Percentiles rank a stretch among this genome's conserved stretches.
These are phyloP conservation scores for Indicator maculatus DNA, from an alignment of 2,113 vertebrate species.

Conservation along the genomic window DNA sequence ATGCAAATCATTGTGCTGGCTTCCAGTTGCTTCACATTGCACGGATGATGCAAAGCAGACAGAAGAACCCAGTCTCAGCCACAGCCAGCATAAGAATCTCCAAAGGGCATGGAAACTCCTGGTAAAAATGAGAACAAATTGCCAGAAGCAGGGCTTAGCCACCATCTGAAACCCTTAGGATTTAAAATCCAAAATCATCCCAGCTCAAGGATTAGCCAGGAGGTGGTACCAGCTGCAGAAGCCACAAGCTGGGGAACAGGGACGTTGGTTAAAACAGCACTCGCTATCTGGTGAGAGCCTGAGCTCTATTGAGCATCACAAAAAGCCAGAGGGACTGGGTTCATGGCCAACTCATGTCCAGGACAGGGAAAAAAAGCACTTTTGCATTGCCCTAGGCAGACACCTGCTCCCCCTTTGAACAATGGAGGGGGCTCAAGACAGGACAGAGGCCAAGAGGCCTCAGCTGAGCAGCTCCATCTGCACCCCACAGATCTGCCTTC, in stretches of 20 bases:
- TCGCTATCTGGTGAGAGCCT: accelerated
- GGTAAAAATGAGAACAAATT: background rate
- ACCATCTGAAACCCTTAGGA: background rate
- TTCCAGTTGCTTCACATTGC: background rate
- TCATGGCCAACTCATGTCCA: background rate
- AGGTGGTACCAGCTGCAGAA: background rate
- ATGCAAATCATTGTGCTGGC: background rate
- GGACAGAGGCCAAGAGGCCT: background rate
- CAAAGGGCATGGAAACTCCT: background rate
- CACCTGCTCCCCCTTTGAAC: background rate
- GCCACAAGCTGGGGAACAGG: background rate
- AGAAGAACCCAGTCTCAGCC: background rate
- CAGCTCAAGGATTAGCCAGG: background rate
- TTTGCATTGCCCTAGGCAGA: background rate
- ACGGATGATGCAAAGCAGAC: background rate
- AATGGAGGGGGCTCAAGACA: background rate
- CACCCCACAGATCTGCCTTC: background rate
- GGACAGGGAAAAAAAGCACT: background rate
- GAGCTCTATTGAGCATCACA: background rate
- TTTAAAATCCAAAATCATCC: background rate
- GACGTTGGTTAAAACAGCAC: background rate
- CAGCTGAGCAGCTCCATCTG: background rate
- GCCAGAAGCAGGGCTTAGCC: background rate
- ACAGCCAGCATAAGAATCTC: background rate
- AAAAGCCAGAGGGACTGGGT: background rate